A percentile compares a stretch with the other conserved stretches of the same genome.
These are phyloP conservation scores for Sminthurinus aureus DNA, from an alignment of 2,888 invertebrate species.

Conservation along the genomic window DNA sequence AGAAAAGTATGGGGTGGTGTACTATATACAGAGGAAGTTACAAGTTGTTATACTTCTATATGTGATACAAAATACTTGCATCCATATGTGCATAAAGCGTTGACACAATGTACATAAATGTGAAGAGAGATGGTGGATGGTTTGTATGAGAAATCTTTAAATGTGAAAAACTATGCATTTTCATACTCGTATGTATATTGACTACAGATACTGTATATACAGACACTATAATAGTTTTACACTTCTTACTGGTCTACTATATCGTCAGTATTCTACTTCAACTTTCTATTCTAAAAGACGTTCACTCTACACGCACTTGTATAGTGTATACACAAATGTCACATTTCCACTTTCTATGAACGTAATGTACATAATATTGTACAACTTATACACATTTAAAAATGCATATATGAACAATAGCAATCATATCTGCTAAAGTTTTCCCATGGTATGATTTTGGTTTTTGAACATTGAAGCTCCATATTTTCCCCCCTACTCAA, in stretches of 20 bases:
- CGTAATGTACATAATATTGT: not conserved
- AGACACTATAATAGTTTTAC: no score
- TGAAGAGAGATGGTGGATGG: not conserved
- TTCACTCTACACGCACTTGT: not conserved
- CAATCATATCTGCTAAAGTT: not conserved
- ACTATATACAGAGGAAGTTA: no score
- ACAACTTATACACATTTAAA: no score
- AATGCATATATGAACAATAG: not conserved
- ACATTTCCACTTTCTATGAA: not conserved
- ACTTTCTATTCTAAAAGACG: not conserved
- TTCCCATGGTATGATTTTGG: not conserved
- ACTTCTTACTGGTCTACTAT: not conserved
- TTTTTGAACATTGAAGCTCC: not conserved
- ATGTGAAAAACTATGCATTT: not conserved
- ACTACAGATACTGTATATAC: not conserved
- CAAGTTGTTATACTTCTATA: no score
- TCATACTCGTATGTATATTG: not conserved
- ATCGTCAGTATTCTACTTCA: not conserved
- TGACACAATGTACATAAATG: conserved; percentile 7
- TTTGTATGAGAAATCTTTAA: not conserved
- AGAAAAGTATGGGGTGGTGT: no score
- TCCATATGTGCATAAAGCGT: not conserved
- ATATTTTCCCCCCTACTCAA: not conserved
- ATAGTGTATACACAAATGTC: not conserved
- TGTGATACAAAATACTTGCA: no score